These are phyloP conservation scores for Squalus acanthias DNA, from an alignment of 2,797 vertebrate genomes.

Conservation along the genomic window DNA sequence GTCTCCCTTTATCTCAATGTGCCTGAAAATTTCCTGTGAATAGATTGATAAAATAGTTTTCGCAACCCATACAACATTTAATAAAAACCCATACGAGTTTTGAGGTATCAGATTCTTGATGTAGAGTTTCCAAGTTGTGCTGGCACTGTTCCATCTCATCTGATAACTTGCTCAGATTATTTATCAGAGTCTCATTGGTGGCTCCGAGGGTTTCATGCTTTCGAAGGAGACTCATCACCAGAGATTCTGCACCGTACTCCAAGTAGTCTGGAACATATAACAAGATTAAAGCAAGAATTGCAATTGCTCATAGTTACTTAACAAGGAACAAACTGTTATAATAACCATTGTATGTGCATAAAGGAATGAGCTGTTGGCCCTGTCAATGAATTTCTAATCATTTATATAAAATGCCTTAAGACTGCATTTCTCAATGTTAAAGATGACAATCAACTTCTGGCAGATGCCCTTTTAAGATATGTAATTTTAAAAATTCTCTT, in stretches of 20 bases:
- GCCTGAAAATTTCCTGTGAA: neutral
- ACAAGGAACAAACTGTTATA: neutral
- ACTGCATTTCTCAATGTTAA: neutral
- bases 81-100: conserved; percentile 51
- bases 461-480: neutral
- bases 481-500: neutral
- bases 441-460: neutral
- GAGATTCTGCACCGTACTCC: conserved; percentile 53
- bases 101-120: conserved; percentile 56
- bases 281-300: neutral
- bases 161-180: conserved; percentile 54
- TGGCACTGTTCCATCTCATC: conserved; percentile 56
- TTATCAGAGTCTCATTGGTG: conserved; percentile 56
- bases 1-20: neutral
- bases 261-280: conserved; percentile 46
- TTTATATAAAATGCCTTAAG: neutral
- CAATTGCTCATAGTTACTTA: neutral
- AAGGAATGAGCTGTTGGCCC: neutral
- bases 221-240: conserved; percentile 57
- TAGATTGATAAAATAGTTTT: neutral
- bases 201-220: conserved; percentile 58
- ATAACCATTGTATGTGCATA: neutral
- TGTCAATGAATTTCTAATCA: neutral
- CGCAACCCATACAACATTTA: neutral
- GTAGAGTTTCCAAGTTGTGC: conserved; percentile 53